Evolutionary conservation across 2,888 invertebrate genomes (phyloP), one percentile per base, ranked within the genome.

Genomic region (Caenorhabditis japonica): DNA sequence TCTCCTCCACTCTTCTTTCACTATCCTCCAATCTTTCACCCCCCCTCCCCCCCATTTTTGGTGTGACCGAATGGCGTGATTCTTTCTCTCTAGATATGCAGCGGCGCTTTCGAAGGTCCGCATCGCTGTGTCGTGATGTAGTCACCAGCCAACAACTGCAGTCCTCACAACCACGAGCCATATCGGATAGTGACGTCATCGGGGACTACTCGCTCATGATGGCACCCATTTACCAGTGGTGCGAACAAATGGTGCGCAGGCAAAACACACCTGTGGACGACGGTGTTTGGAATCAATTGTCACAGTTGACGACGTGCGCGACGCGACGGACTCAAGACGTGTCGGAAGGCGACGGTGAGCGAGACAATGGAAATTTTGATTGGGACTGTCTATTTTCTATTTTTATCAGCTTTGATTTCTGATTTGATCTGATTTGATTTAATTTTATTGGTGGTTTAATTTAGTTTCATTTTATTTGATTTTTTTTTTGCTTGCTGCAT

Each of bases 201-300:
- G 69, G 75, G 58, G 85, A 85, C 76, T 83, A 83, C 60, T 75
- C 74, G 21, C 74, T 84, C 44, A 83, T 85, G 85, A 80, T 86
- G 75, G 85, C 84, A 52, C 85, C 85, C 15, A 71, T 85, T 53
- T 79, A 83, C 51, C 78, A 85, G 43, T 85, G 85, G 85, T 79
- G 80, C 51, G 83, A 82, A 41, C 66, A 80, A 49, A 69, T 83
- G 76, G 59, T 76, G 19, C 66, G 52, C 47, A 59, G 70, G 51
- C 74, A 79, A 38, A 69, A 53, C 41, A 61, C 61, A 21, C 75
- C 68, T 13, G 55, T 73, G 17, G 74, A 68, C 19, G 76, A 77
- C 34, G 73, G 75, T 15, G 77, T 73, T 55, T 77, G 72, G 79
- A 64, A 74, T 47, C 70, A 71, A 64, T 59, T 73, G 61, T 77